phyloP scores from a whole-genome alignment of 2,797 vertebrate genomes.

The Ctenosaura bakeri region DNA sequence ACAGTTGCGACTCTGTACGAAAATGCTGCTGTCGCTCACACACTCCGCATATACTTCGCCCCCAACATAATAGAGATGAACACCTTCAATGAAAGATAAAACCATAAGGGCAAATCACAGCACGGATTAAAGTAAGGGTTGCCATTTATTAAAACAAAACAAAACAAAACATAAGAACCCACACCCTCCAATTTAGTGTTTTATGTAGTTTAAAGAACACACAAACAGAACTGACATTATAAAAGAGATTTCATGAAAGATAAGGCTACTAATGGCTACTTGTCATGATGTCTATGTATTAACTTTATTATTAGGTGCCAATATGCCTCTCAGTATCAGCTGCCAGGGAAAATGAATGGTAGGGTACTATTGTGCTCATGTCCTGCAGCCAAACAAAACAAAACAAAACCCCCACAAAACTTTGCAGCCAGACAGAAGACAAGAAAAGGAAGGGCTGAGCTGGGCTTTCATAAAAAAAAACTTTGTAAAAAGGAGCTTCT shows the following conservation, averaged over 20 bases:
- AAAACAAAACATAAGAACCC: neutral
- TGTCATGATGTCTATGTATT: neutral
- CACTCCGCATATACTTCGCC: slow-evolving; percentile 98
- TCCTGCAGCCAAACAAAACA: too few species aligned
- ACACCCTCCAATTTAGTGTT: neutral
- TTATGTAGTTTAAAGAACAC: neutral
- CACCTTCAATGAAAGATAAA: slow-evolving; percentile 79
- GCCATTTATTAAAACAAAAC: neutral
- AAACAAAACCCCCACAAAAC: too few species aligned
- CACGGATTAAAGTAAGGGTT: neutral
- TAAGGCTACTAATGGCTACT: neutral
- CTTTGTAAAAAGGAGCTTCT: too few species aligned
- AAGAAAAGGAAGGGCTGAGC: too few species aligned
- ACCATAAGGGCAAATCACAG: neutral
- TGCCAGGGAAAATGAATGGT: neutral
- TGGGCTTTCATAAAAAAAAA: too few species aligned
- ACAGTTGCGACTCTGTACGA: slow-evolving; percentile 98
- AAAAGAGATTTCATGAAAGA: neutral
- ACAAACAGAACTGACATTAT: neutral
- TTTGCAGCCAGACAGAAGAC: too few species aligned
- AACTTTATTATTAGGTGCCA: neutral
- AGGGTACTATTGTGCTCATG: neutral
- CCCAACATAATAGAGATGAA: slow-evolving; percentile 96
- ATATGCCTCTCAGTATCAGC: neutral
- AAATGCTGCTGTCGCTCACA: slow-evolving; percentile 98